Percentiles rank a stretch among this genome's conserved stretches.
phyloP scores from a whole-genome alignment of 2,113 vertebrate genomes.

The Nematolebias whitei region DNA sequence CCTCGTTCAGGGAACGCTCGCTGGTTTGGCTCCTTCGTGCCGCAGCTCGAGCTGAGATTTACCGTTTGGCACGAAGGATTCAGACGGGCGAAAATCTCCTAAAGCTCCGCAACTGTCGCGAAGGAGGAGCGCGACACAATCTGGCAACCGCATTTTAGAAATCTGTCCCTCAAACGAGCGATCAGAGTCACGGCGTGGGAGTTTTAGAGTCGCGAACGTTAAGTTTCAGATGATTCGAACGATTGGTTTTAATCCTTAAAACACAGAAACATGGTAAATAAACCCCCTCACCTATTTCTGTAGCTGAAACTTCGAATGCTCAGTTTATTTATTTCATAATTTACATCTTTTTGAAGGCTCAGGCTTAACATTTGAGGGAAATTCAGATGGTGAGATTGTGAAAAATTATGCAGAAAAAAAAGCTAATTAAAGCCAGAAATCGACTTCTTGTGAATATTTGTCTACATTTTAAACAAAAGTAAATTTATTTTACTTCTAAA shows the following conservation, averaged over 20 bases:
- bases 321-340: too few relatives aligned
- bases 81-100: conserved; percentile 52
- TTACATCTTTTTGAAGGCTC: too few relatives aligned
- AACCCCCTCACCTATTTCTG: too few relatives aligned
- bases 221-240: too few relatives aligned
- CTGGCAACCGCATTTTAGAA: conserved; percentile 51
- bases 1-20: conserved; percentile 55
- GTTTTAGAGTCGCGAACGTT: conserved; percentile 43
- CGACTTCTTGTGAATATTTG: conserved; percentile 23
- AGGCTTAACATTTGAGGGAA: conserved; percentile 8
- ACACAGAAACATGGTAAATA: too few relatives aligned
- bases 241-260: too few relatives aligned
- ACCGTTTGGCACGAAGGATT: conserved; percentile 59
- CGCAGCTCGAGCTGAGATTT: conserved; percentile 40
- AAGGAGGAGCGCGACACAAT: conserved; percentile 58
- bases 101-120: conserved; percentile 54
- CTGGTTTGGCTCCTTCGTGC: conserved; percentile 46
- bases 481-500: too few relatives aligned
- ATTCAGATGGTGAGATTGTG: conserved; percentile 50
- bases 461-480: background rate
- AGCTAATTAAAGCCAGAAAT: conserved; percentile 20
- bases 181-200: conserved; percentile 41
- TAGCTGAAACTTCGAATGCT: too few relatives aligned
- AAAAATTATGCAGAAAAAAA: conserved; percentile 21
- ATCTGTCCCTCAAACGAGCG: conserved; percentile 46